Evolutionary conservation across 2,113 vertebrate species (phyloP), one percentile per base, ranked within the genome.

Genomic region (Cyprinus carpio): DNA sequence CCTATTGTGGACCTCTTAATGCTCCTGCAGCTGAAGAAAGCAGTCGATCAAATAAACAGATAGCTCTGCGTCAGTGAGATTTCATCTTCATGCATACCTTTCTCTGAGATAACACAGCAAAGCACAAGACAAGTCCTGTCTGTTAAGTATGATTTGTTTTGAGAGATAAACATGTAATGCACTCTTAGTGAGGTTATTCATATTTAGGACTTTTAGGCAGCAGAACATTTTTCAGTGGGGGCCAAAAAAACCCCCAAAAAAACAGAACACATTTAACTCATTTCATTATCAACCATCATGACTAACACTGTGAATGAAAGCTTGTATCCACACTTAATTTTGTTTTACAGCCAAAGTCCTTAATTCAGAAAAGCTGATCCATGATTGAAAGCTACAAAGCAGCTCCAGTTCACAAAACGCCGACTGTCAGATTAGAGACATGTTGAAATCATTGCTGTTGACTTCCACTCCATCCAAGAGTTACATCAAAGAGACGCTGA

Each of bases 401-500:
- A 84, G 87, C 86, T 89, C 88, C 34, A 54, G 56, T 90, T 91
- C 72, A 43, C 80, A 72, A 49, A 81, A 64, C 65, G 25, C 74
- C 69, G 65, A 76, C 77, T 27, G 40, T 82, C 78, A 67, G 88
- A 90, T 87, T 87, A 87, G 84, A 88, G 13, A 92, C 91, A 89
- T 82, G 90, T 86, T 90, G 86, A 88, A 91, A 86, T 85, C 88
- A 31, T 91, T 89, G 86, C 62, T 51, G 84, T 86, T 88, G 86
- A 91, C 85, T 89, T 85, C 65, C 78, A 81, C 69, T 64, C 37
- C 64, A 49, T 91, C 84, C 79, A 89, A 84, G 87, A 72, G 69
- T 1, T 34, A 75, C 89, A 90, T 91, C 91, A 91, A 90, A 91
- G 91, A 75, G 89, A 91, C 15, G 85, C 85, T 93, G 92, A 93